Evolutionary conservation across 2,113 vertebrate species (phyloP).

Genomic region (Rattus rattus): DNA sequence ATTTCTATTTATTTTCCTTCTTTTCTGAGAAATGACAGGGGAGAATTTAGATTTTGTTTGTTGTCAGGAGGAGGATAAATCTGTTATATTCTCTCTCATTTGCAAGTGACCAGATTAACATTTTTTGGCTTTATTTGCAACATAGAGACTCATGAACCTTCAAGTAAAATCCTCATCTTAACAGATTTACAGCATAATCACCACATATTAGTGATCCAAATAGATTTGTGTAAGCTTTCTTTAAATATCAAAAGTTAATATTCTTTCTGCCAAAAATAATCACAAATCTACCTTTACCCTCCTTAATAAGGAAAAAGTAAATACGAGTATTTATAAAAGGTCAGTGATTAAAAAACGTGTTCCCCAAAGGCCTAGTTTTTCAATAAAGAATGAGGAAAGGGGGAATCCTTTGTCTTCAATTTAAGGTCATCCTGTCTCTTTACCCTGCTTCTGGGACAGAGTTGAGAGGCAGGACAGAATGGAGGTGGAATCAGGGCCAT

Average conservation of each 20-base stretch:
- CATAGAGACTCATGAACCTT: slow-evolving; percentile 33
- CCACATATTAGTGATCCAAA: slow-evolving; percentile 1
- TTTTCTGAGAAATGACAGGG: background rate
- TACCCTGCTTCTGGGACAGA: background rate
- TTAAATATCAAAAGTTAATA: slow-evolving; percentile 66
- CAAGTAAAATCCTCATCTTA: slow-evolving; percentile 52
- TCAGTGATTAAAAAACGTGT: background rate
- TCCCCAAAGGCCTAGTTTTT: background rate
- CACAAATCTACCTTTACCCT: slow-evolving; percentile 21
- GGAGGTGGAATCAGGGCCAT: background rate
- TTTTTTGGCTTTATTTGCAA: slow-evolving; percentile 58
- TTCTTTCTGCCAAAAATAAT: slow-evolving; percentile 33
- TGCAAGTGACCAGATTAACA: slow-evolving; percentile 29
- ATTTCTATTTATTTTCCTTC: slow-evolving; percentile 38
- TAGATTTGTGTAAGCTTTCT: slow-evolving; percentile 55
- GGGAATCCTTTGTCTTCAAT: background rate
- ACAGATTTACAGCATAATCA: slow-evolving; percentile 45
- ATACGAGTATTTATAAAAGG: slow-evolving; percentile 38
- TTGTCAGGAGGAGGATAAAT: background rate
- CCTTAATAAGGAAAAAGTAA: slow-evolving; percentile 57
- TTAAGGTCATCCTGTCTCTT: background rate
- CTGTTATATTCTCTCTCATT: slow-evolving; percentile 23
- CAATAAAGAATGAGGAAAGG: background rate
- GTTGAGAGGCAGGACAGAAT: background rate
- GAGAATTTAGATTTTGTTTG: background rate